Percentiles rank a stretch among this genome's conserved stretches.
phyloP scores from a whole-genome alignment of 2,888 invertebrate genomes.

The Protophormia terraenovae region DNA sequence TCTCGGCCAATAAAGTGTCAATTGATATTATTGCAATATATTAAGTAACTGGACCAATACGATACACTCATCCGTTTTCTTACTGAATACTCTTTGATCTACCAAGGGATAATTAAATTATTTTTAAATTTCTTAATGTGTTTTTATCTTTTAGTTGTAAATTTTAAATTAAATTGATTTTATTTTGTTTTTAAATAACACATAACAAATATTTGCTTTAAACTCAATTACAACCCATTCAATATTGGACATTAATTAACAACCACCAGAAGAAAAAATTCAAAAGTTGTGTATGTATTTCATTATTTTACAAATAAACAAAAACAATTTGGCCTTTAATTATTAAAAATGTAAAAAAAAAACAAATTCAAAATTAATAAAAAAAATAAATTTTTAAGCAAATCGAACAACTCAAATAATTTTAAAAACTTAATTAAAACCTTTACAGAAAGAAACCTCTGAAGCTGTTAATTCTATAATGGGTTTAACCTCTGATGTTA shows the following conservation, averaged over 20 bases:
- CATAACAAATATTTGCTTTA: conserved; percentile 8
- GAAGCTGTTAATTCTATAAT: conserved; percentile 80
- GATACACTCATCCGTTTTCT: no score
- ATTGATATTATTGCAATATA: no score
- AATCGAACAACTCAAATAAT: neutral
- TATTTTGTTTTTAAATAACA: conserved; percentile 22
- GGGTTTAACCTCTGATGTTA: conserved; percentile 68
- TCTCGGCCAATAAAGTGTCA: no score
- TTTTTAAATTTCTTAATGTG: no score
- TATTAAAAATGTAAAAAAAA: conserved; percentile 10
- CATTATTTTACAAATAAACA: neutral
- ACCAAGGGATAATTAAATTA: no score
- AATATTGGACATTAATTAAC: conserved; percentile 42
- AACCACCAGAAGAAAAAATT: conserved; percentile 51
- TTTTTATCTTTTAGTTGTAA: neutral
- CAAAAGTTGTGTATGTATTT: conserved; percentile 60
- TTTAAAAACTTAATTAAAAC: neutral
- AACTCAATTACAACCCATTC: conserved; percentile 20
- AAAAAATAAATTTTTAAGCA: neutral
- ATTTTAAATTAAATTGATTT: conserved; percentile 11
- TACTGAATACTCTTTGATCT: no score
- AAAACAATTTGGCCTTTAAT: conserved; percentile 35
- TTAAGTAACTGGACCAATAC: no score
- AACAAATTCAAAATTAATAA: conserved; percentile 47
- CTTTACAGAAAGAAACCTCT: conserved; percentile 79